phyloP scores from a whole-genome alignment of 2,113 vertebrate genomes.

The Emberiza fucata region DNA sequence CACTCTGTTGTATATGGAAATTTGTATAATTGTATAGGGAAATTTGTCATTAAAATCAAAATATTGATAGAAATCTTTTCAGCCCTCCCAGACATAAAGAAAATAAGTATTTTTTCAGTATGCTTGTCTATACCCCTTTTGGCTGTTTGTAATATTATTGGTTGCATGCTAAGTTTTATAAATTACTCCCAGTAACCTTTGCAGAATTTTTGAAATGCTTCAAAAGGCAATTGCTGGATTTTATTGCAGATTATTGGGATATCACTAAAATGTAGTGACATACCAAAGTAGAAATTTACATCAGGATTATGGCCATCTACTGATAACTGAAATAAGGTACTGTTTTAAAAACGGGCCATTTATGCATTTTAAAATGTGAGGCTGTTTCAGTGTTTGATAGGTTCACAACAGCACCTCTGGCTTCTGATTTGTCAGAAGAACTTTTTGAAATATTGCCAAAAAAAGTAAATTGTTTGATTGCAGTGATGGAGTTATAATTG shows the following conservation, averaged over 20 bases:
- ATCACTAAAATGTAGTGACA: background rate
- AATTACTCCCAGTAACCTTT: background rate
- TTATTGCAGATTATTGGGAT: background rate
- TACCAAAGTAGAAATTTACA: background rate
- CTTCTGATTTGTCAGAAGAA: background rate
- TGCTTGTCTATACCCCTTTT: background rate
- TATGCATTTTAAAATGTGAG: background rate
- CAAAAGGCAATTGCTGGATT: background rate
- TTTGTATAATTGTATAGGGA: background rate
- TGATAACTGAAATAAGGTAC: background rate
- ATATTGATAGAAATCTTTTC: background rate
- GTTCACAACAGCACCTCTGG: background rate
- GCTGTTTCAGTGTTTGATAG: background rate
- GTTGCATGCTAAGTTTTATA: background rate
- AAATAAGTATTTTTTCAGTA: background rate
- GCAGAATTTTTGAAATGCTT: background rate
- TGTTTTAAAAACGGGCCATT: background rate
- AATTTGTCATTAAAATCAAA: background rate
- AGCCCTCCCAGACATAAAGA: background rate
- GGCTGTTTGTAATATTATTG: background rate
- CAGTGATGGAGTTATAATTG: background rate
- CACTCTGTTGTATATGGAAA: background rate
- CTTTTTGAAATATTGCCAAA: background rate
- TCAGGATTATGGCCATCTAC: background rate
- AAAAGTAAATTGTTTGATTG: background rate